Evolutionary conservation across 2,888 invertebrate genomes (phyloP).

Genomic region (Cantharis lateralis): DNA sequence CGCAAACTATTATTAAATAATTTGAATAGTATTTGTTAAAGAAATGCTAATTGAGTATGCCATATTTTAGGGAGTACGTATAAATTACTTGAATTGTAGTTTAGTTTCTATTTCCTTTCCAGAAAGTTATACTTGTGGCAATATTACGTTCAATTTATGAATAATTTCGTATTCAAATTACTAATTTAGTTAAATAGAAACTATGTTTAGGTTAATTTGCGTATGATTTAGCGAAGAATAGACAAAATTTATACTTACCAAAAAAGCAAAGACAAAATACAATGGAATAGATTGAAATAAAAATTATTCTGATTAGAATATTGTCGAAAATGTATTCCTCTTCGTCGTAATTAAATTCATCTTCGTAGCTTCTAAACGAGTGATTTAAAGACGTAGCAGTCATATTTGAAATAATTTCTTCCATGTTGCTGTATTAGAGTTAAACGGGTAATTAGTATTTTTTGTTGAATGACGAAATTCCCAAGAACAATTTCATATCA

Average conservation of each 20-base stretch:
- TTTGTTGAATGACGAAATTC: neutral
- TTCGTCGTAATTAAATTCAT: conserved; percentile 15
- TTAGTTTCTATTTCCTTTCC: neutral
- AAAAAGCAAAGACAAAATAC: conserved; percentile 84
- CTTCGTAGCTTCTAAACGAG: neutral
- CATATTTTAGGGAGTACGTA: neutral
- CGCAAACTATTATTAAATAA: neutral
- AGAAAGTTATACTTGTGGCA: neutral
- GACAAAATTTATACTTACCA: conserved; percentile 65
- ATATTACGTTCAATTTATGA: neutral
- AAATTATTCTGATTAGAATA: conserved; percentile 72
- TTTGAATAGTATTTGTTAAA: neutral
- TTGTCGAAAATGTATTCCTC: conserved; percentile 78
- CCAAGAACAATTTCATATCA: neutral
- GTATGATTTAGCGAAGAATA: neutral
- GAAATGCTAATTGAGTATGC: neutral
- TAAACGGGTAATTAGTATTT: neutral
- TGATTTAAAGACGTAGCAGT: neutral
- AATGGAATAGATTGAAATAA: conserved; percentile 75
- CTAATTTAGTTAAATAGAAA: neutral
- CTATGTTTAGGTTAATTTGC: too few relatives aligned
- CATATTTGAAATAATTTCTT: neutral
- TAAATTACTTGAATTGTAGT: neutral
- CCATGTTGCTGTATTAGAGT: neutral
- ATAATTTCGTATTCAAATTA: neutral